Evolutionary conservation across 1,140 invertebrate species (phyloP).

Genomic region (Drosophila nebulosa): DNA sequence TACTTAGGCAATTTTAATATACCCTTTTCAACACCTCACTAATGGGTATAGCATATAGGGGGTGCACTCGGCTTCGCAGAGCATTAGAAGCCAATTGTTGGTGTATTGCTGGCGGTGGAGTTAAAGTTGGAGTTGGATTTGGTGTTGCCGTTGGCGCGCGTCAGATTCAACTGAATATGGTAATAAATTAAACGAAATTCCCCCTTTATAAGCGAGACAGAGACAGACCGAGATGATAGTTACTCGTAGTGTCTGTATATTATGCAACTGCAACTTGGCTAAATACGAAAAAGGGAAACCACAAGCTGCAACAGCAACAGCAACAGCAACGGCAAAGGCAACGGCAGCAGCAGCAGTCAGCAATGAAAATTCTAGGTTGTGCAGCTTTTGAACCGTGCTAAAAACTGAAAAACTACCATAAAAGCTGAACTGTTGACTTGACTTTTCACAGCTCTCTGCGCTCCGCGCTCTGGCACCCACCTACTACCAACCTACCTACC

Average conservation of each 20-base stretch:
- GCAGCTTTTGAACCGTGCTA: slow-evolving; percentile 42
- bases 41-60: neutral
- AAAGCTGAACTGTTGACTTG: slow-evolving; percentile 61
- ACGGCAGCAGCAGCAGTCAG: no score
- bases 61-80: neutral
- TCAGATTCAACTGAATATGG: slow-evolving; percentile 76
- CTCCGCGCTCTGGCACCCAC: slow-evolving; percentile 56
- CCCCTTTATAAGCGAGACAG: slow-evolving; percentile 9
- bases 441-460: slow-evolving; percentile 69
- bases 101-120: neutral
- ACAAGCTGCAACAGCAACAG: neutral
- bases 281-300: slow-evolving; percentile 9
- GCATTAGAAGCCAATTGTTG: slow-evolving; percentile 59
- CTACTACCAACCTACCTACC: neutral
- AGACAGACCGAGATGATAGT: slow-evolving; percentile 22
- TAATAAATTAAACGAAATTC: slow-evolving; percentile 77
- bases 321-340: no score
- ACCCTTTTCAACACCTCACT: neutral
- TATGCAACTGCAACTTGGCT: slow-evolving; percentile 29
- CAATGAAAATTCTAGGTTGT: slow-evolving; percentile 34
- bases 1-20: no score
- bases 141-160: slow-evolving; percentile 61
- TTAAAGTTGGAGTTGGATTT: slow-evolving; percentile 12
- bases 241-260: neutral
- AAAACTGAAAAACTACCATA: slow-evolving; percentile 56